phyloP scores from a whole-genome alignment of 2,888 invertebrate species.

The Sphaeridia pumilis region DNA sequence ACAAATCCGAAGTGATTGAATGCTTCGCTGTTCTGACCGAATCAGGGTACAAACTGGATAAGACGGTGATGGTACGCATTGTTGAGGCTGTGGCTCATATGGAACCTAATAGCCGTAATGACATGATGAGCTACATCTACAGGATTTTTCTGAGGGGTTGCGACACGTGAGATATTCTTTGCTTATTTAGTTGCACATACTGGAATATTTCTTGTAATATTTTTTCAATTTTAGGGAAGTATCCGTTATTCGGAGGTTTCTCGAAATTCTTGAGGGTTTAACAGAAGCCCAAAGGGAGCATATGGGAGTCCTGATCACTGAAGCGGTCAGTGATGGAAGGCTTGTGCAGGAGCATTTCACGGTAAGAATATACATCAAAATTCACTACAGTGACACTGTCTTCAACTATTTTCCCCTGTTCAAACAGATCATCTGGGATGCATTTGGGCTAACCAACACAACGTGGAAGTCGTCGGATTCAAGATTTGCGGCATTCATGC shows the following conservation, averaged over 20 bases:
- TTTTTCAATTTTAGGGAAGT: background rate
- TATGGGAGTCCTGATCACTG: constrained; percentile 21
- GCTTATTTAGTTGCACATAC: too few species aligned
- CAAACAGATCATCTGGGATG: constrained; percentile 30
- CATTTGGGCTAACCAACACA: constrained; percentile 18
- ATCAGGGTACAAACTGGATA: constrained; percentile 17
- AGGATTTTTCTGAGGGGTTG: constrained; percentile 20
- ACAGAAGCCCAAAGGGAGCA: constrained; percentile 20
- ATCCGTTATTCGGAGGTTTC: constrained; percentile 7
- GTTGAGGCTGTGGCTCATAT: constrained; percentile 25
- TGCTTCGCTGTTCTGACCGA: constrained; percentile 22
- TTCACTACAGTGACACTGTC: too few species aligned
- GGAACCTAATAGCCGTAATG: constrained; percentile 14
- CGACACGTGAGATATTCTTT: constrained; percentile 8
- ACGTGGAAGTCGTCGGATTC: constrained; percentile 20
- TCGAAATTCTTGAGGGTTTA: constrained; percentile 15
- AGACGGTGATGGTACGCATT: constrained; percentile 17
- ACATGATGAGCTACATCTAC: constrained; percentile 19
- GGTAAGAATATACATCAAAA: too few species aligned
- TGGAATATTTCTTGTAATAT: too few species aligned
- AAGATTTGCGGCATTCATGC: constrained; percentile 23
- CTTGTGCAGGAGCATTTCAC: constrained; percentile 16
- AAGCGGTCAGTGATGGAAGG: constrained; percentile 15
- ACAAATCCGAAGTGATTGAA: constrained; percentile 28
- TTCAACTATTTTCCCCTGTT: too few species aligned